A percentile compares a stretch with the other conserved stretches of the same genome.
These are phyloP conservation scores for Hydrotaea cyrtoneurina DNA, from an alignment of 2,888 invertebrate species.

Conservation along the genomic window DNA sequence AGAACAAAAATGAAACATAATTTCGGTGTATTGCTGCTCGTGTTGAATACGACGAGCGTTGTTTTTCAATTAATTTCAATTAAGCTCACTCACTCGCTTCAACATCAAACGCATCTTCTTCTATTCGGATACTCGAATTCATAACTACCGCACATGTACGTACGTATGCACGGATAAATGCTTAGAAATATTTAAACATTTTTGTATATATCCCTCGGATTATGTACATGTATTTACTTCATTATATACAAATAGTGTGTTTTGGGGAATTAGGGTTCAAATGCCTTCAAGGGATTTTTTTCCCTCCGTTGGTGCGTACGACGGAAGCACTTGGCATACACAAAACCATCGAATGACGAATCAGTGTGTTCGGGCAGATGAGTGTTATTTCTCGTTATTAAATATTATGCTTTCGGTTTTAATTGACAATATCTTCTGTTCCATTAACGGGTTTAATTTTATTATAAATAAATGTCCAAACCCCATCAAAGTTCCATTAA, in stretches of 20 bases:
- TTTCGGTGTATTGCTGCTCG: conserved; percentile 8
- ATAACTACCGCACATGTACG: neutral
- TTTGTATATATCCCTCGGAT: neutral
- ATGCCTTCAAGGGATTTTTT: conserved; percentile 4
- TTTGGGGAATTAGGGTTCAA: conserved; percentile 27
- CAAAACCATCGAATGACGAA: neutral
- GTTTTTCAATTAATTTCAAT: conserved; percentile 67
- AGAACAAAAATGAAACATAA: conserved; percentile 31
- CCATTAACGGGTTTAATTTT: conserved; percentile 29
- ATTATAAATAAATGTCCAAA: conserved; percentile 32
- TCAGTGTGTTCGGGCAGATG: neutral
- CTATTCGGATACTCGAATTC: neutral
- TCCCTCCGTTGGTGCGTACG: neutral
- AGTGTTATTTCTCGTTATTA: neutral
- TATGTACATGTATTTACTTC: neutral
- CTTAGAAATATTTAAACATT: neutral
- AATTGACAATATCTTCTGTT: conserved; percentile 31
- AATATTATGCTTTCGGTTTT: neutral
- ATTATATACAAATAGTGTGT: neutral
- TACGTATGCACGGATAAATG: neutral
- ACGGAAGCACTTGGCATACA: neutral
- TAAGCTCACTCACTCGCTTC: conserved; percentile 49
- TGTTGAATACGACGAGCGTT: conserved; percentile 32
- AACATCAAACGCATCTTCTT: conserved; percentile 17
- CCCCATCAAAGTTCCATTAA: neutral